These are phyloP conservation scores for Akabosia matsudoensis DNA, from an alignment of 1,140 invertebrate species.

Conservation along the genomic window DNA sequence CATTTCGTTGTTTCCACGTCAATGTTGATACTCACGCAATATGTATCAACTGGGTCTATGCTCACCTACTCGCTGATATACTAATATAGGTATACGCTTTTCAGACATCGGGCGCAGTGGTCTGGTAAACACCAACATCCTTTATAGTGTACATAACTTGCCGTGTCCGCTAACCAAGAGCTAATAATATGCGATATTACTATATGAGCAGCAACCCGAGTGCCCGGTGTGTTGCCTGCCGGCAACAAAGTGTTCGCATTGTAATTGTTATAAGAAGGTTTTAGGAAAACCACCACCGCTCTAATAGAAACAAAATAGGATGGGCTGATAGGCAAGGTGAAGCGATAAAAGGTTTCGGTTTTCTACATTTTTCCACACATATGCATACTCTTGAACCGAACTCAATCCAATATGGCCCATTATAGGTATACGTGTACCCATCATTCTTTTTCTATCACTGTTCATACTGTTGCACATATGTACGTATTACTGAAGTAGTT, in stretches of 20 bases:
- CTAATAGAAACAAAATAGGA: neutral
- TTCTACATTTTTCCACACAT: no score
- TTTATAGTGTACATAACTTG: neutral
- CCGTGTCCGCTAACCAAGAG: no score
- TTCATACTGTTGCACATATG: no score
- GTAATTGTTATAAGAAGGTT: neutral
- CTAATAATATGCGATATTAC: no score
- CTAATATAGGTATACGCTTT: neutral
- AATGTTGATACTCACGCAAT: neutral
- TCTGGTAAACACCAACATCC: neutral
- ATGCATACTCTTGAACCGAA: no score
- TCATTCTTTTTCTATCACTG: no score
- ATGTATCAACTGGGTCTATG: neutral
- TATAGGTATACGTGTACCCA: no score
- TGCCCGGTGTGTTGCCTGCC: slow-evolving; percentile 12
- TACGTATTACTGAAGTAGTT: no score
- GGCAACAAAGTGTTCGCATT: slow-evolving; percentile 1
- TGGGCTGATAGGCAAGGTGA: no score
- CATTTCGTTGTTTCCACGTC: neutral
- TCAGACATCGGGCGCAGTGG: neutral
- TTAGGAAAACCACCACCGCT: neutral
- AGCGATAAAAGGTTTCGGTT: no score
- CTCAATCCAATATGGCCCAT: neutral
- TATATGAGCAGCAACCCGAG: neutral
- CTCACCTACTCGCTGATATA: neutral